Percentiles rank a stretch among this genome's conserved stretches.
phyloP scores from a whole-genome alignment of 2,888 invertebrate genomes.

The Drosophila pegasa region DNA sequence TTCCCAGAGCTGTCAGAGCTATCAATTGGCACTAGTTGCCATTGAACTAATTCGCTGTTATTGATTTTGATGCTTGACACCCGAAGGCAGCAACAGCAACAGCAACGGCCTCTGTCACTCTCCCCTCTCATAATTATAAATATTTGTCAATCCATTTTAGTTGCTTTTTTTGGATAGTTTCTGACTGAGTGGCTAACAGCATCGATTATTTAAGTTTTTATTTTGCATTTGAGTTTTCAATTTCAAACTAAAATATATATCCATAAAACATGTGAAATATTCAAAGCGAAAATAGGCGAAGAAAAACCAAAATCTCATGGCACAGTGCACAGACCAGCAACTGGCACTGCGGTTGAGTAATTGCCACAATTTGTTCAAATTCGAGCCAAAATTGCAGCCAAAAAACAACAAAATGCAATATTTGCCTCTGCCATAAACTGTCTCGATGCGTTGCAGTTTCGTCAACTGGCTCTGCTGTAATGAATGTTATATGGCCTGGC shows the following conservation, averaged over 20 bases:
- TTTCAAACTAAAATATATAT: conserved; percentile 2
- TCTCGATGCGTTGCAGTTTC: not conserved
- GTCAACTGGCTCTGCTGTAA: not conserved
- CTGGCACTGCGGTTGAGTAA: conserved; percentile 42
- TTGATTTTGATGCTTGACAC: not conserved
- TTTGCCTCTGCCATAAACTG: not conserved
- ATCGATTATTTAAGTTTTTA: conserved; percentile 13
- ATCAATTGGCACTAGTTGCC: not conserved
- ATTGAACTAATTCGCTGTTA: not conserved
- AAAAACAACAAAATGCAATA: not conserved
- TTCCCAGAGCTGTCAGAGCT: not conserved
- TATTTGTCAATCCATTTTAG: conserved; percentile 25
- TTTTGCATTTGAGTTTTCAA: conserved; percentile 14
- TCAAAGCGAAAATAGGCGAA: conserved; percentile 1
- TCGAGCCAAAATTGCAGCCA: no score
- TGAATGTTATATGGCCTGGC: not conserved
- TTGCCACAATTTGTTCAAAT: conserved; percentile 30
- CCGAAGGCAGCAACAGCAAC: not conserved
- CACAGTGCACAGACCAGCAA: conserved; percentile 24
- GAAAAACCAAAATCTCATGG: conserved; percentile 19
- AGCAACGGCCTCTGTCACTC: not conserved
- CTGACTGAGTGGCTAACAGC: conserved; percentile 26
- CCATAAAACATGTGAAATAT: conserved; percentile 15
- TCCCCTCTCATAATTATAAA: conserved; percentile 15
- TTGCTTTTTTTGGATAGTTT: conserved; percentile 24